phyloP scores from a whole-genome alignment of 2,888 invertebrate species.

The Dendrolimus houi region DNA sequence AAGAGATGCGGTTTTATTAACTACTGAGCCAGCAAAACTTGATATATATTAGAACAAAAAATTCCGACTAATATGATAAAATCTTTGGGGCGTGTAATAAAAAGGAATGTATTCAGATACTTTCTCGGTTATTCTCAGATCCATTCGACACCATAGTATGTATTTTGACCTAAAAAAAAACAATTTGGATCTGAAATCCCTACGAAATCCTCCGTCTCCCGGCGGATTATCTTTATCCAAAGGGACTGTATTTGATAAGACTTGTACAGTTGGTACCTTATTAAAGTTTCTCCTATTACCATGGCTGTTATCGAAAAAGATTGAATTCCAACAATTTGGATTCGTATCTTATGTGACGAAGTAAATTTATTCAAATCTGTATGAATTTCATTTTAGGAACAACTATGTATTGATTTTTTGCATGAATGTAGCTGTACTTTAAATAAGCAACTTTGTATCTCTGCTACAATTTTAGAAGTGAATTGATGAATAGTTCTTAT shows the following conservation, averaged over 20 bases:
- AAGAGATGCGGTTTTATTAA: too few species aligned
- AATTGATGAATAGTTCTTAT: too few species aligned
- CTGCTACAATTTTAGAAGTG: too few species aligned
- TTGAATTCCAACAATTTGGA: background rate
- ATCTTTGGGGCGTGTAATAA: background rate
- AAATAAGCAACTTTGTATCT: too few species aligned
- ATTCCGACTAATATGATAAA: too few species aligned
- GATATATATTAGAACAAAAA: too few species aligned
- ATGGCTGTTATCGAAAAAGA: background rate
- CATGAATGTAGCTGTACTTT: too few species aligned
- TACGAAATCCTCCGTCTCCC: slow-evolving; percentile 36
- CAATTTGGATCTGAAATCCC: slow-evolving; percentile 44
- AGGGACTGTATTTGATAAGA: slow-evolving; percentile 33
- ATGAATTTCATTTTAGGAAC: too few species aligned
- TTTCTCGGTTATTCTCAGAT: background rate
- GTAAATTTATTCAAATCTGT: background rate
- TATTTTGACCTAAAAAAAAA: slow-evolving; percentile 26
- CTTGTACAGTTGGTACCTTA: background rate
- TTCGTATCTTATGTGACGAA: background rate
- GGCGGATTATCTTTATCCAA: slow-evolving; percentile 42
- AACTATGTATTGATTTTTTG: too few species aligned
- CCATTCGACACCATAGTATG: slow-evolving; percentile 8
- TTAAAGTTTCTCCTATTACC: background rate
- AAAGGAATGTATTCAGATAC: background rate
- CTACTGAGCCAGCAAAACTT: too few species aligned